Percentiles rank a stretch among this genome's conserved stretches.
These are phyloP conservation scores for Apodemus sylvaticus DNA, from an alignment of 2,113 vertebrate genomes.

Conservation along the genomic window DNA sequence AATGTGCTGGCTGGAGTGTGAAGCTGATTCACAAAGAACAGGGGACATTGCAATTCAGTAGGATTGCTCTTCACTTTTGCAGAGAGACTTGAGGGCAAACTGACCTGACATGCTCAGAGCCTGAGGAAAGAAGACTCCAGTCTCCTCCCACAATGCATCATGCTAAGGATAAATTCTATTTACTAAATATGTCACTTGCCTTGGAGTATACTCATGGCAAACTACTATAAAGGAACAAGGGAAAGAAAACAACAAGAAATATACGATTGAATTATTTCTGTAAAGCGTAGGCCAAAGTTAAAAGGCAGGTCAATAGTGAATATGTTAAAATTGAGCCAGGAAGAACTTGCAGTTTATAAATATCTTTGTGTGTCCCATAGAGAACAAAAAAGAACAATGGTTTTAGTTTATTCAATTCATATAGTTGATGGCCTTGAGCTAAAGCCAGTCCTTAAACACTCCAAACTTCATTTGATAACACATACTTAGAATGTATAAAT, in stretches of 20 bases:
- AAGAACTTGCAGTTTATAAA: constrained; percentile 10
- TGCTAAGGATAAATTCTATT: background rate
- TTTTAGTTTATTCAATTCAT: background rate
- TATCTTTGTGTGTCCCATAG: background rate
- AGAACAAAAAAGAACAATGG: background rate
- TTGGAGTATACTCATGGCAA: background rate
- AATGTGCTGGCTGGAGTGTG: background rate
- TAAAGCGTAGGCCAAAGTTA: background rate
- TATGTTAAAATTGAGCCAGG: background rate
- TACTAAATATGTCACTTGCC: background rate
- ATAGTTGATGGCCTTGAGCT: background rate
- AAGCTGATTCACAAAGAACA: background rate
- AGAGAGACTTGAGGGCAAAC: background rate
- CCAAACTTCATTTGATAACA: background rate
- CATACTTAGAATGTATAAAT: background rate
- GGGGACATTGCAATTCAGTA: background rate
- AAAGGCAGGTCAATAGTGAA: background rate
- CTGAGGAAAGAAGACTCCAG: background rate
- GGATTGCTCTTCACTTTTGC: background rate
- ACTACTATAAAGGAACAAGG: background rate
- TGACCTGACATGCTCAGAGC: background rate
- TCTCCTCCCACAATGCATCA: background rate
- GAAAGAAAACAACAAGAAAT: background rate
- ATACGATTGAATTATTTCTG: background rate
- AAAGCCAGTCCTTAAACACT: background rate